phyloP scores from a whole-genome alignment of 37 sponge, comb jelly and placozoan genomes.

The Petrosia ficiformis region DNA sequence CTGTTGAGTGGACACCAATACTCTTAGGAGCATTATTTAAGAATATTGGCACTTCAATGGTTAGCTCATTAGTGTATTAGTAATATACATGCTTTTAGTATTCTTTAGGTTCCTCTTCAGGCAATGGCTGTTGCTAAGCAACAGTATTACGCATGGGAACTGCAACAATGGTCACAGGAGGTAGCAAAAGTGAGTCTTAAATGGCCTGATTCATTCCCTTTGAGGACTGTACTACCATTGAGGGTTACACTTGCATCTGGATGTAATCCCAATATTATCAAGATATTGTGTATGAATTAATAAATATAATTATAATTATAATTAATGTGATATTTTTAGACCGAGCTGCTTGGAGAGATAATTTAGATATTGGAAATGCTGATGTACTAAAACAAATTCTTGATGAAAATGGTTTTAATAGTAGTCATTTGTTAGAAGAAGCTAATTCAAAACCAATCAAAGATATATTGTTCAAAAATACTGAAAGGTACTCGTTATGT shows the following conservation, averaged over 20 bases:
- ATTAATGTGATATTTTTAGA: slow-evolving; percentile 26
- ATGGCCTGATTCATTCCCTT: slow-evolving; percentile 71
- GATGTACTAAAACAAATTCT: slow-evolving; percentile 56
- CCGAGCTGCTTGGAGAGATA: slow-evolving; percentile 72
- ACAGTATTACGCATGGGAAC: slow-evolving; percentile 44
- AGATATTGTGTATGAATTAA: slow-evolving; percentile 43
- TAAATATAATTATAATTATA: neutral
- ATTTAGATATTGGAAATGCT: slow-evolving; percentile 59
- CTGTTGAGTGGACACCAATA: slow-evolving; percentile 81
- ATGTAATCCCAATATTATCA: slow-evolving; percentile 44
- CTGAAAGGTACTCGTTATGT: slow-evolving; percentile 22
- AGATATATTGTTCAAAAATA: slow-evolving; percentile 48
- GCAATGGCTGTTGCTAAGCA: slow-evolving; percentile 64
- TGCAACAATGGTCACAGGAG: slow-evolving; percentile 60
- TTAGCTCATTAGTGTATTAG: slow-evolving; percentile 8
- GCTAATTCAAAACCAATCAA: slow-evolving; percentile 43
- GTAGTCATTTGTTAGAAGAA: slow-evolving; percentile 15
- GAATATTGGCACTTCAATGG: slow-evolving; percentile 74
- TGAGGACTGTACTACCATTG: slow-evolving; percentile 72
- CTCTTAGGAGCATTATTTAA: slow-evolving; percentile 85
- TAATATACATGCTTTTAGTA: neutral
- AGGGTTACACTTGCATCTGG: slow-evolving; percentile 75
- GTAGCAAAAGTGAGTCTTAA: slow-evolving; percentile 29
- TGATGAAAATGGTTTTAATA: slow-evolving; percentile 48
- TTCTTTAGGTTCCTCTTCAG: slow-evolving; percentile 46